Evolutionary conservation across 2,797 vertebrate species (phyloP).

Genomic region (Enteromius afrohamiltoni): DNA sequence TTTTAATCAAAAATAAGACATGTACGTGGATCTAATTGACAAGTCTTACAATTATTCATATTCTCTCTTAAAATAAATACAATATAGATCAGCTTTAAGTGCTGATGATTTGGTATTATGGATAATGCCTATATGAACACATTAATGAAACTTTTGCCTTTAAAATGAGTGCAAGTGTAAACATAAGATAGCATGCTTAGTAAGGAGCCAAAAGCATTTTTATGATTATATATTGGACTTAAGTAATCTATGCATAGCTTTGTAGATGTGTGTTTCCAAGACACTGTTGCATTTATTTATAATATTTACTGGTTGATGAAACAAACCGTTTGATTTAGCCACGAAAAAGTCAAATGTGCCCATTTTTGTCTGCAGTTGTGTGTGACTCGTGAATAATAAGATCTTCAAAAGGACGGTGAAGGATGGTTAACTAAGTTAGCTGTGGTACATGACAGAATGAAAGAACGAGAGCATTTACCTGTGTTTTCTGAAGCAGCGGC

Average conservation of each 20-base stretch:
- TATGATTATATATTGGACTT: not conserved
- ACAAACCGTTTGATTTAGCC: not conserved
- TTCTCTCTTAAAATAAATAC: not conserved
- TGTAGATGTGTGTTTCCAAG: not conserved
- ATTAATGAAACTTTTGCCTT: not conserved
- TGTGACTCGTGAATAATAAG: not conserved
- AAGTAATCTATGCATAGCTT: not conserved
- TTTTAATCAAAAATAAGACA: constrained; percentile 13
- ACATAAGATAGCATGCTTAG: not conserved
- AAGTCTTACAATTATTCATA: constrained; percentile 4
- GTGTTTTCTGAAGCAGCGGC: constrained; percentile 65
- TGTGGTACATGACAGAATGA: not conserved
- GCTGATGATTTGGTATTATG: not conserved
- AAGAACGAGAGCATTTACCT: constrained; percentile 68
- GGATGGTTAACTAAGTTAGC: constrained; percentile 1
- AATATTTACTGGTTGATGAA: not conserved
- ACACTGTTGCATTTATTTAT: not conserved
- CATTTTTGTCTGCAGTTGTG: not conserved
- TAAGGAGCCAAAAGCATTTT: not conserved
- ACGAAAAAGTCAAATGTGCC: not conserved
- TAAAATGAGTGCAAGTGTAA: not conserved
- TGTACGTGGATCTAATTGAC: not conserved
- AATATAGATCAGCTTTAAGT: not conserved
- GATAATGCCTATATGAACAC: not conserved
- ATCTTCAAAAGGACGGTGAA: not conserved